These are phyloP conservation scores for Montifringilla adamsi DNA, from an alignment of 2,113 vertebrate species.

Conservation along the genomic window DNA sequence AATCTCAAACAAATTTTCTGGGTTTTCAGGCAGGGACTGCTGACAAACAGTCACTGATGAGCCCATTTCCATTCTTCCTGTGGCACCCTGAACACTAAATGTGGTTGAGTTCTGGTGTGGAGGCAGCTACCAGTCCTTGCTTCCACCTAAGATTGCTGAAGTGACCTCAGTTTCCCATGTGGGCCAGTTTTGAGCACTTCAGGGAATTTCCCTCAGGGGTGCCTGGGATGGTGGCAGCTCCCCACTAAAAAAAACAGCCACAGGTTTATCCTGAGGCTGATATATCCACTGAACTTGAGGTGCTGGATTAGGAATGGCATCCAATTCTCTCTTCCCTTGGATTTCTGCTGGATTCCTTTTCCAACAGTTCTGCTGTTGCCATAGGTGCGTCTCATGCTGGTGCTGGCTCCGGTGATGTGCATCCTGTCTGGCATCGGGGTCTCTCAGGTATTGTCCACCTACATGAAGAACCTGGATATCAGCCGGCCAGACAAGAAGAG, in stretches of 20 bases:
- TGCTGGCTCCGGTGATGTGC: slow-evolving; percentile 97
- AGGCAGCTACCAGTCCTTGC: background rate
- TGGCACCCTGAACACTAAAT: background rate
- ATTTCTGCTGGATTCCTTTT: background rate
- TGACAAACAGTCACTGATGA: background rate
- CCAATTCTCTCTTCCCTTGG: background rate
- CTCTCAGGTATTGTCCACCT: slow-evolving; percentile 95
- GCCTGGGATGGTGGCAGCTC: background rate
- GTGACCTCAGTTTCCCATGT: rapidly evolving
- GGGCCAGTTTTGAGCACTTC: background rate
- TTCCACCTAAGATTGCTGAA: background rate
- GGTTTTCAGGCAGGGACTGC: background rate
- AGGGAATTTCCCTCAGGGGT: rapidly evolving
- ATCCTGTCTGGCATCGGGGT: slow-evolving; percentile 97
- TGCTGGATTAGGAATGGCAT: background rate
- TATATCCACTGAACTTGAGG: background rate
- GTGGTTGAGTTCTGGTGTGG: background rate
- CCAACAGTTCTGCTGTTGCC: background rate
- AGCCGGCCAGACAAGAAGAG: slow-evolving; percentile 93
- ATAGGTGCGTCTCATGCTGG: slow-evolving; percentile 96
- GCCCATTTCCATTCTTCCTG: rapidly evolving
- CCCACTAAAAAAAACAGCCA: background rate
- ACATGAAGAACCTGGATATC: slow-evolving; percentile 98
- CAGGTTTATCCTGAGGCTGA: rapidly evolving
- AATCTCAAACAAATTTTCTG: background rate